These are phyloP conservation scores for Acanthosepion pharaonis DNA, from an alignment of 2,888 invertebrate genomes.

Conservation along the genomic window DNA sequence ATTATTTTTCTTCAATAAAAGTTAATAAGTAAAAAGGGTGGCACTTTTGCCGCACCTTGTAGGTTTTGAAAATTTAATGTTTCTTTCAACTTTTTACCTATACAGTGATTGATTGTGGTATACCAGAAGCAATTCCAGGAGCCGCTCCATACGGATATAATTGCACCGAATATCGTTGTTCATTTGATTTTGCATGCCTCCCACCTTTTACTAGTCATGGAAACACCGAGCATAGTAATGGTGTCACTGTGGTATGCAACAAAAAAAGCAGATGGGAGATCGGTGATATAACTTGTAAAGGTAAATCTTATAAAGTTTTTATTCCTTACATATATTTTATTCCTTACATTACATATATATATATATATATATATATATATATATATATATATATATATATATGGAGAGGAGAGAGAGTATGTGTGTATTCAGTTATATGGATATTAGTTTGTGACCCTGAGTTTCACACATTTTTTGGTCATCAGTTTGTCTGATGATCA, in stretches of 20 bases:
- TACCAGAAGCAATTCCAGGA: conserved; percentile 55
- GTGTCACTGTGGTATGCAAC: not conserved
- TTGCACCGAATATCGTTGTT: conserved; percentile 57
- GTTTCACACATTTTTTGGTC: too few relatives aligned
- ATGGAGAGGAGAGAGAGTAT: too few relatives aligned
- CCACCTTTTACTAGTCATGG: conserved; percentile 81
- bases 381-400: too few relatives aligned
- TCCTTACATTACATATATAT: too few relatives aligned
- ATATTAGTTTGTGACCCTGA: too few relatives aligned
- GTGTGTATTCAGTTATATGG: too few relatives aligned
- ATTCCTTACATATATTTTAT: too few relatives aligned
- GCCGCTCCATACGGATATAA: conserved; percentile 51
- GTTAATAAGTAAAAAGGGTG: too few relatives aligned
- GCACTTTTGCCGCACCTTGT: too few relatives aligned
- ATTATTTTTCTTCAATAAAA: too few relatives aligned
- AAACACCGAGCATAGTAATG: conserved; percentile 81
- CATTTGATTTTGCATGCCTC: conserved; percentile 60
- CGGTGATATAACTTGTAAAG: not conserved
- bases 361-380: too few relatives aligned
- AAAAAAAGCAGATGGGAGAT: not conserved
- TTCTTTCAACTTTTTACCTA: not conserved
- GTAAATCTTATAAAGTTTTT: not conserved
- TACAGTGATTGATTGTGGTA: conserved; percentile 60
- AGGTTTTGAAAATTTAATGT: not conserved
- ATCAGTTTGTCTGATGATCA: too few relatives aligned